Base-by-base conservation (phyloP, 2,888 invertebrate species). In the Anarsia innoxiella region DNA sequence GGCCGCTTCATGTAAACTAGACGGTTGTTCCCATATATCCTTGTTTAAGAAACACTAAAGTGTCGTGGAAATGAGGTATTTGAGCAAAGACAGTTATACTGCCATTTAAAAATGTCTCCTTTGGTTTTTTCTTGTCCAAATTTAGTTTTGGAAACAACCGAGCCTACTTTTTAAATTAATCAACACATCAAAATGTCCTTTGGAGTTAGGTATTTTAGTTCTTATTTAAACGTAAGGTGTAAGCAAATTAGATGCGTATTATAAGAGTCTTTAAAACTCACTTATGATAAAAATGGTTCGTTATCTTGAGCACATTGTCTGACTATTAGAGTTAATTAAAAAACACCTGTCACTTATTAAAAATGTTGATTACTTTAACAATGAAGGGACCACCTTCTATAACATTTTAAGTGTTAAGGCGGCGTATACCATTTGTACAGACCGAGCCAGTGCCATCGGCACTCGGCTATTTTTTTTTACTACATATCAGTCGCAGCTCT, bases 391-490 rank as follows among this genome's bases (percentile, higher is more conserved):
- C 75, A 69, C 77, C 72, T 68, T 59, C 43, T 55, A 73, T 79
- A 79, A 80, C 75, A 78, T 79, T 68, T 67, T 69, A 70, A 57
- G 73, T 76, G 77, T 75, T 70, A 80, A 84, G 82, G 83, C 82
- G 82, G 83, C 75, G 74, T 78, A 78, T 75, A 80, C 80, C 68
- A 67, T 82, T 83, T 82, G 83, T 84, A 83, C 84, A 71, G 72
- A 82, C 77, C 80, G 70, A 57, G 59, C 69, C 63, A 56, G 65
- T 56, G 66, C 65, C 45, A 37, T 31, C 42, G 49, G 59, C 69
- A 63, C 69, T 62, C 64, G 72, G 68, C 65, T 60, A 56, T 66
- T 67, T 67, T n/a, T n/a, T n/a, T 65, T 72, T 75, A 77, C 76
- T 76, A 77, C 75, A 64, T 73, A 82, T 83, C 83, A 83, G 83